Evolutionary conservation across 2,888 invertebrate genomes (phyloP).

Genomic region (Lepetodrilus schrolli): DNA sequence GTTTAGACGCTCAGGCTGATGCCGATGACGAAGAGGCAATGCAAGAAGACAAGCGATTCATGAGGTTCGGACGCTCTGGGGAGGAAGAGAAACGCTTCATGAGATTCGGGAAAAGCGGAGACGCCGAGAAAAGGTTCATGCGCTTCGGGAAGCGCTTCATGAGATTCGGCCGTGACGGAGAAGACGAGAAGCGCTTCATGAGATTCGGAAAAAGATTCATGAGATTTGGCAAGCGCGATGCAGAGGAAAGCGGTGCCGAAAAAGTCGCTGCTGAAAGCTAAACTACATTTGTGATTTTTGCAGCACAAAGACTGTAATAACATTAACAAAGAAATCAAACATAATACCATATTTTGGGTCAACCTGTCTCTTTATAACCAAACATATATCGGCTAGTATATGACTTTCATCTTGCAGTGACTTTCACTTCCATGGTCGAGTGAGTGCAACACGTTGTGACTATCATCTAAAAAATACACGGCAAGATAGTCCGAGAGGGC

Average conservation of each 20-base stretch:
- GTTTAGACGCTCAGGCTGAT: conserved; percentile 49
- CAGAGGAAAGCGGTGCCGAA: conserved; percentile 26
- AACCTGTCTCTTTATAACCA: background rate
- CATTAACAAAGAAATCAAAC: background rate
- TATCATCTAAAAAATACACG: too few species aligned
- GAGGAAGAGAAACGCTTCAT: conserved; percentile 49
- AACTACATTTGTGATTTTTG: background rate
- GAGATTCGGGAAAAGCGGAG: conserved; percentile 47
- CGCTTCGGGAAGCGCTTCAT: conserved; percentile 51
- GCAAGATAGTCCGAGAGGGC: too few species aligned
- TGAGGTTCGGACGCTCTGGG: conserved; percentile 51
- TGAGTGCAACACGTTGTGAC: too few species aligned
- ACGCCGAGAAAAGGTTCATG: conserved; percentile 43
- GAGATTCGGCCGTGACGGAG: conserved; percentile 45
- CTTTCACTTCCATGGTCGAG: too few species aligned
- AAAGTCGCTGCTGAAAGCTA: conserved; percentile 4
- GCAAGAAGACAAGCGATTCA: conserved; percentile 48
- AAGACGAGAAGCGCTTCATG: conserved; percentile 52
- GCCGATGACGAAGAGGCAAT: conserved; percentile 54
- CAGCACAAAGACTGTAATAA: background rate
- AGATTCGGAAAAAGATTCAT: conserved; percentile 54
- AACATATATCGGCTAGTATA: too few species aligned
- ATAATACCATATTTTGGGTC: background rate
- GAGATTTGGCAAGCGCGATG: conserved; percentile 44
- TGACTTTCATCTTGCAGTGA: too few species aligned